These are phyloP conservation scores for Jordanella pulchra DNA, from an alignment of 2,797 vertebrate genomes.

Conservation along the genomic window DNA sequence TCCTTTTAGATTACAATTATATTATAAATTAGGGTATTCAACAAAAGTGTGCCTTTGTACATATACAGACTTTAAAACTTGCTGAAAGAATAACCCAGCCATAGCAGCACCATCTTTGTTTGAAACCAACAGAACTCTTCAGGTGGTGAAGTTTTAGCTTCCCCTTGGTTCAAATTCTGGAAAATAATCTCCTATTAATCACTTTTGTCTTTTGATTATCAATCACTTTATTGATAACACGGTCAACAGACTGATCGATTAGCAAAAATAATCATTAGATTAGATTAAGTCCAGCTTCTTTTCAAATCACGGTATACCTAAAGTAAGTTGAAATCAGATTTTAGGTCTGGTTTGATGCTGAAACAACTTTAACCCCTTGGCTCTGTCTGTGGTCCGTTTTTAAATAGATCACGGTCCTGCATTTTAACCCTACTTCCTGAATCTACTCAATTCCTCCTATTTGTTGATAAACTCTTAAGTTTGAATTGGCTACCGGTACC, in stretches of 20 bases:
- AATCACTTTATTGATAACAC: too few species aligned
- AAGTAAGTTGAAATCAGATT: neutral
- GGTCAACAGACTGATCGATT: too few species aligned
- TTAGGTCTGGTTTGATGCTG: neutral
- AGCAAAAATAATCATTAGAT: too few species aligned
- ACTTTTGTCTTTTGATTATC: too few species aligned
- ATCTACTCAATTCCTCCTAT: neutral
- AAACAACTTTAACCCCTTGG: neutral
- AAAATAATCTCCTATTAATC: too few species aligned
- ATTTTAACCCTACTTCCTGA: too few species aligned
- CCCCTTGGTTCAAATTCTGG: too few species aligned
- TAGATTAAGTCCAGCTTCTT: neutral
- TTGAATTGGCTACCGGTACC: neutral
- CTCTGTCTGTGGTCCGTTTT: neutral
- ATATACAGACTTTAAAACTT: too few species aligned
- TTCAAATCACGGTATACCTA: neutral
- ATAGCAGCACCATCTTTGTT: too few species aligned
- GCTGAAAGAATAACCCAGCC: too few species aligned
- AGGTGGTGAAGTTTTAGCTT: too few species aligned
- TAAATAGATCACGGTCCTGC: slow-evolving; percentile 43
- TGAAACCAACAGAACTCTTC: too few species aligned
- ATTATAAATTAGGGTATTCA: neutral
- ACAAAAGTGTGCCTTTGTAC: neutral
- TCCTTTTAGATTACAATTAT: neutral
- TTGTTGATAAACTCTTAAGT: neutral